Percentiles rank a stretch among this genome's conserved stretches.
These are phyloP conservation scores for Trichomycterus rosablanca DNA, from an alignment of 2,113 vertebrate species.

Conservation along the genomic window DNA sequence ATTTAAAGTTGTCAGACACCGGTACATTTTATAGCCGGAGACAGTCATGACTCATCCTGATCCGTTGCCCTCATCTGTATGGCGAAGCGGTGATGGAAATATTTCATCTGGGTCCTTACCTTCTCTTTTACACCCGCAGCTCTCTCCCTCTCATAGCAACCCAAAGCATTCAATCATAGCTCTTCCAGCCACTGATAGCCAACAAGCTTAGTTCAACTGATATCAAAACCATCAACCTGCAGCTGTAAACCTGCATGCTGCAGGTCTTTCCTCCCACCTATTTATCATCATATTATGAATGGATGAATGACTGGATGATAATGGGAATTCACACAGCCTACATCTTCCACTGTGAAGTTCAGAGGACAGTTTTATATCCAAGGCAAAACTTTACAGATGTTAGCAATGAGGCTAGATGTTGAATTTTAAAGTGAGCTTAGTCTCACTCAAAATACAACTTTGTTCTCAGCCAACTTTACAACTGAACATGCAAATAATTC, in stretches of 20 bases:
- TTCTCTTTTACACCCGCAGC: background rate
- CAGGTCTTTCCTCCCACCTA: conserved; percentile 4
- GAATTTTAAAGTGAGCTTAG: no score
- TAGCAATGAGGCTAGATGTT: no score
- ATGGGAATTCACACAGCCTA: conserved; percentile 40
- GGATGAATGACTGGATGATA: conserved; percentile 10
- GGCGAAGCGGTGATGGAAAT: conserved; percentile 22
- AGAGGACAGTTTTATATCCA: no score
- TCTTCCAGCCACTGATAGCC: conserved; percentile 32
- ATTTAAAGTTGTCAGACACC: background rate
- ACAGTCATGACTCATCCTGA: conserved; percentile 28
- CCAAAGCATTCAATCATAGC: background rate
- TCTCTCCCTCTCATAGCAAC: no score
- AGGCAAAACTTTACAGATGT: no score
- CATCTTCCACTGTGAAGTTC: no score
- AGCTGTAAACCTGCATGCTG: conserved; percentile 18
- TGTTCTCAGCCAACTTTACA: no score
- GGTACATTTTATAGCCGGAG: conserved; percentile 2
- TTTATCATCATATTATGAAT: background rate
- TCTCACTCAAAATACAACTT: no score
- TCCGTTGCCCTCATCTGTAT: no score
- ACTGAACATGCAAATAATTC: no score
- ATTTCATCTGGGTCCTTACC: background rate
- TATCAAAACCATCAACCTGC: background rate
- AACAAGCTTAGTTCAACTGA: conserved; percentile 25